Evolutionary conservation across 2,888 invertebrate genomes (phyloP).

Genomic region (Tineola bisselliella): DNA sequence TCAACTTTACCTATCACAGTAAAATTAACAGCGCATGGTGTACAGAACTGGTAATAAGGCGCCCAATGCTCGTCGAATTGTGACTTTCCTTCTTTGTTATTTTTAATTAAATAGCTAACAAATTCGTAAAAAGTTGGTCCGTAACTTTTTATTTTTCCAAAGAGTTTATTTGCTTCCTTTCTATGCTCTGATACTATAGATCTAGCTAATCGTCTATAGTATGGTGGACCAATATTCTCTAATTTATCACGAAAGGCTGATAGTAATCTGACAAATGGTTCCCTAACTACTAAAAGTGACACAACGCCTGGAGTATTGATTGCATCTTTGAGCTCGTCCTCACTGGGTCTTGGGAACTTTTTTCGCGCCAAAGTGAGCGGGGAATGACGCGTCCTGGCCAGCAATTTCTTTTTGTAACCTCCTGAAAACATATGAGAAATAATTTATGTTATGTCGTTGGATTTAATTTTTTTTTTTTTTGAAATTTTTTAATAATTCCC

Average conservation of each 20-base stretch:
- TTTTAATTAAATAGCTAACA: conserved; percentile 72
- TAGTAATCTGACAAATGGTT: conserved; percentile 76
- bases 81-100: conserved; percentile 57
- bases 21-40: conserved; percentile 73
- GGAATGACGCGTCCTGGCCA: conserved; percentile 68
- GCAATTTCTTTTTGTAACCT: conserved; percentile 69
- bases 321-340: conserved; percentile 70
- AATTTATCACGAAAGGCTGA: conserved; percentile 80
- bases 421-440: conserved; percentile 49
- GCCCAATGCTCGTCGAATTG: conserved; percentile 73
- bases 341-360: conserved; percentile 74
- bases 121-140: conserved; percentile 78
- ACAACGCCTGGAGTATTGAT: conserved; percentile 68
- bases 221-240: conserved; percentile 74
- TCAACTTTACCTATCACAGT: conserved; percentile 73
- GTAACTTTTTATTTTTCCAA: conserved; percentile 43
- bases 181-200: conserved; percentile 72
- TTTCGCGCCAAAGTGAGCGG: conserved; percentile 75
- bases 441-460: too few relatives aligned
- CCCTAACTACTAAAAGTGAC: conserved; percentile 75
- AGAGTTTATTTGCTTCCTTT: conserved; percentile 35
- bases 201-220: conserved; percentile 74
- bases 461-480: too few relatives aligned
- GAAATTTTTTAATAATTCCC: too few relatives aligned
- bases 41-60: conserved; percentile 71